These are phyloP conservation scores for Galeopterus variegatus DNA, from an alignment of 2,113 vertebrate genomes.

Conservation along the genomic window DNA sequence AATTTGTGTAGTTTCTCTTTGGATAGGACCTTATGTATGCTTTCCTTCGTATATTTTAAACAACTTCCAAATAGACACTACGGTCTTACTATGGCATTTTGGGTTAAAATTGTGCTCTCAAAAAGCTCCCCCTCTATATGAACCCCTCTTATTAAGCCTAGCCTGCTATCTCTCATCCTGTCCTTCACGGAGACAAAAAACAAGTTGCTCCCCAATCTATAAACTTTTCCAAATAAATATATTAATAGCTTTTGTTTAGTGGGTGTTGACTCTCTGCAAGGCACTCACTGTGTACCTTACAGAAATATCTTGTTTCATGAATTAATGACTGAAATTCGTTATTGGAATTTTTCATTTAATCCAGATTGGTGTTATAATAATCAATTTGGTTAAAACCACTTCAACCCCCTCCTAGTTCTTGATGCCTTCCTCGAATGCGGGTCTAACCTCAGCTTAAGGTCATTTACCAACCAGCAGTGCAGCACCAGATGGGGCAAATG, in stretches of 20 bases:
- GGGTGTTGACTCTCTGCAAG: neutral
- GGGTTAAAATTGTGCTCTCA: neutral
- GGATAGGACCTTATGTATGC: neutral
- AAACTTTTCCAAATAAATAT: neutral
- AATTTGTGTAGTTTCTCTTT: neutral
- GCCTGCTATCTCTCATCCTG: neutral
- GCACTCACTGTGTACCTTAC: neutral
- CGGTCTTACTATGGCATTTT: neutral
- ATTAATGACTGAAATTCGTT: neutral
- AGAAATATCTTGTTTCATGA: neutral
- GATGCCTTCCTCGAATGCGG: neutral
- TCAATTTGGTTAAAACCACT: neutral
- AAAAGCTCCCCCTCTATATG: fast-evolving
- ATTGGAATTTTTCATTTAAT: neutral
- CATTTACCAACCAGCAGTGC: neutral
- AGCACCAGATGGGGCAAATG: fast-evolving
- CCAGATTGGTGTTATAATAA: neutral
- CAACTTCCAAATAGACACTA: no score
- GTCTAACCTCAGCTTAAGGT: no score
- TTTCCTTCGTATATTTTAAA: neutral
- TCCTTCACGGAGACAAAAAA: neutral
- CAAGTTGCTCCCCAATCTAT: neutral
- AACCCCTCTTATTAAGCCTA: neutral
- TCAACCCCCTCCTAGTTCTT: neutral
- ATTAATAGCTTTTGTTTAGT: neutral